phyloP scores from a whole-genome alignment of 2,888 invertebrate genomes.

The Agrochola macilenta region DNA sequence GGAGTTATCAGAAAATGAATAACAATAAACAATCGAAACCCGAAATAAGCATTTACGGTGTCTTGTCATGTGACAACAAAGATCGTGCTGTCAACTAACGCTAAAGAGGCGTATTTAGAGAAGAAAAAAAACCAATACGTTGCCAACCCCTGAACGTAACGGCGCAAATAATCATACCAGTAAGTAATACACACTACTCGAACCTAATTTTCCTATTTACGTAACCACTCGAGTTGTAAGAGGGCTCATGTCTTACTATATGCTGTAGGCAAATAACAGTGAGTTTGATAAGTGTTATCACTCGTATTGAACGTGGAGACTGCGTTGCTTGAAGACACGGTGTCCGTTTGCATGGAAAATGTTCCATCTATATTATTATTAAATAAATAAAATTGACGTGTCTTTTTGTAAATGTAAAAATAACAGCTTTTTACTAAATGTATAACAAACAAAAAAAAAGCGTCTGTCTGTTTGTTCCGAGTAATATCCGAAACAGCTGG shows the following conservation, averaged over 20 bases:
- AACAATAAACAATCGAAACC: not conserved
- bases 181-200: constrained; percentile 11
- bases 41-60: not conserved
- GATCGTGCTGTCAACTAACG: not conserved
- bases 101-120: not conserved
- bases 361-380: not conserved
- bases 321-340: constrained; percentile 15
- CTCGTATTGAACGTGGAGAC: constrained; percentile 29
- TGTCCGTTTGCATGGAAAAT: constrained; percentile 7
- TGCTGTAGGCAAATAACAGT: constrained; percentile 27
- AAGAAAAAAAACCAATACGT: constrained; percentile 1
- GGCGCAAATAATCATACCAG: constrained; percentile 24
- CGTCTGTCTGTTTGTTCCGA: no score
- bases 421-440: no score
- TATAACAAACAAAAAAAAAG: no score
- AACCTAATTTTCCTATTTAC: constrained; percentile 50
- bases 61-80: not conserved
- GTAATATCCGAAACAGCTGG: no score
- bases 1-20: not conserved
- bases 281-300: constrained; percentile 51
- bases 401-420: no score
- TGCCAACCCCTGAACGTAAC: constrained; percentile 24
- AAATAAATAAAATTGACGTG: no score
- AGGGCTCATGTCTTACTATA: constrained; percentile 23
- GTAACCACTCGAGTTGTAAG: constrained; percentile 43